Conservation (phyloP, 2,797 vertebrate species). For the Ataeniobius toweri region DNA sequence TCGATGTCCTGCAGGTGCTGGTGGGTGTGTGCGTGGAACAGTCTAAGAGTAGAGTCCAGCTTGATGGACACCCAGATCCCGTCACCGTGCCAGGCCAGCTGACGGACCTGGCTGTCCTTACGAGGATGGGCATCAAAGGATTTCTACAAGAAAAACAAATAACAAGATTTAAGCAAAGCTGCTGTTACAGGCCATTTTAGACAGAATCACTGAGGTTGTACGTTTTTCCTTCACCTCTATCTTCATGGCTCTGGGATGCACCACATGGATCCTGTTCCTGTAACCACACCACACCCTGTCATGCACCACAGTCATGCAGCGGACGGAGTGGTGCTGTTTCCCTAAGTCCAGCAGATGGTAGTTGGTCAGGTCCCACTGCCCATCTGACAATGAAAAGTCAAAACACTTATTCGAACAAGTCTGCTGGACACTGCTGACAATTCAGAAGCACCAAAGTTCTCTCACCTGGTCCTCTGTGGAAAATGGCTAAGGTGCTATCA, state of each 20-base stretch:
- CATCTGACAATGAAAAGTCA: conserved; percentile 80
- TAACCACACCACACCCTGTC: conserved; percentile 99
- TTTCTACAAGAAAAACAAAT: conserved; percentile 78
- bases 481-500: conserved; percentile 95
- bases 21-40: conserved; percentile 95
- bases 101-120: conserved; percentile 96
- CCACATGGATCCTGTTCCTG: conserved; percentile 96
- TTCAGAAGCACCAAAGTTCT: background rate
- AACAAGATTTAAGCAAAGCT: background rate
- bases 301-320: conserved; percentile 97
- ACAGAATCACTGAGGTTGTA: background rate
- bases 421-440: background rate
- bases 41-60: conserved; percentile 94
- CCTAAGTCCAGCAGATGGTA: conserved; percentile 96
- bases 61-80: conserved; percentile 99
- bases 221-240: conserved; percentile 84
- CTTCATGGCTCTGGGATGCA: conserved; percentile 97
- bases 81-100: conserved; percentile 95
- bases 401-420: background rate
- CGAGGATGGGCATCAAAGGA: conserved; percentile 97
- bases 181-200: background rate
- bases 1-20: conserved; percentile 98
- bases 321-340: conserved; percentile 91
- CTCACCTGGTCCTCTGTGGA: conserved; percentile 95
- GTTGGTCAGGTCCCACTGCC: conserved; percentile 97